Evolutionary conservation across 2,888 invertebrate genomes (phyloP).

Genomic region (Drosophila acutilabella): DNA sequence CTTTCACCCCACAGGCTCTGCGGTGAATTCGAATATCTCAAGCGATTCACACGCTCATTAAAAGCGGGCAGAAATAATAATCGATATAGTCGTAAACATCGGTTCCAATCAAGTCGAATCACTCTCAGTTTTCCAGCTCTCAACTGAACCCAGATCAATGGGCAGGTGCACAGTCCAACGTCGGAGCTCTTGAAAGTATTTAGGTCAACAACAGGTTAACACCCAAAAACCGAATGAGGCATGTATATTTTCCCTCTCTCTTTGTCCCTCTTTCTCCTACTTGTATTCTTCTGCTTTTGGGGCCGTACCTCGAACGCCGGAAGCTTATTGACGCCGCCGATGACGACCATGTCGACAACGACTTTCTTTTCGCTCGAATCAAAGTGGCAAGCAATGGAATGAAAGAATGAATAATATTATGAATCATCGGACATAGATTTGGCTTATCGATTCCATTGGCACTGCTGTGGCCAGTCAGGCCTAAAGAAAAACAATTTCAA

Average conservation of each 20-base stretch:
- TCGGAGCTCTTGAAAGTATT: conserved; percentile 54
- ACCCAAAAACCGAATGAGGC: conserved; percentile 65
- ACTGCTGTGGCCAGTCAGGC: conserved; percentile 48
- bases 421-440: conserved; percentile 62
- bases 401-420: conserved; percentile 52
- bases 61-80: conserved; percentile 48
- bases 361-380: conserved; percentile 70
- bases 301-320: conserved; percentile 68
- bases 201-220: conserved; percentile 76
- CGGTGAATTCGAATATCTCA: conserved; percentile 36
- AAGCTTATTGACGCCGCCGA: conserved; percentile 57
- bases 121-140: conserved; percentile 65
- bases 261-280: not conserved
- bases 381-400: conserved; percentile 10
- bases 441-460: conserved; percentile 57
- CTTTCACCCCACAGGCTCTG: conserved; percentile 68
- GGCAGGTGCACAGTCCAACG: conserved; percentile 37
- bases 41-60: conserved; percentile 74
- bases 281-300: conserved; percentile 11
- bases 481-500: conserved; percentile 66
- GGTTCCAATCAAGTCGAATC: conserved; percentile 62
- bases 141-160: conserved; percentile 10
- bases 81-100: conserved; percentile 34
- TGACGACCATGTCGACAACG: conserved; percentile 32
- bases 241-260: conserved; percentile 23